Percentiles rank a stretch among this genome's conserved stretches.
These are phyloP conservation scores for Pollachius pollachius DNA, from an alignment of 2,113 vertebrate genomes.

Conservation along the genomic window DNA sequence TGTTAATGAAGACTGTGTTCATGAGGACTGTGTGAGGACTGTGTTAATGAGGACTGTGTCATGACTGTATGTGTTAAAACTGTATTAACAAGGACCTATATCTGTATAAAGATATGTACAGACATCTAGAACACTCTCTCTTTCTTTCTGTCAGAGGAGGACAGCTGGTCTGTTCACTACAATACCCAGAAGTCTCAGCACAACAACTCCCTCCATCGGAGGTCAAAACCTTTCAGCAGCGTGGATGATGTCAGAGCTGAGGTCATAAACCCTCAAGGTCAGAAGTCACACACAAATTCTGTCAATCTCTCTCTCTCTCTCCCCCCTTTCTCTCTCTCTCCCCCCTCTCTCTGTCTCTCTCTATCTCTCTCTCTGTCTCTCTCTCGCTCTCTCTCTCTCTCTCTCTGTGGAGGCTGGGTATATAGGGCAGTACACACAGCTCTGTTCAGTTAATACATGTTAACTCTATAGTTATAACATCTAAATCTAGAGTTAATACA, in stretches of 20 bases:
- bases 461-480: no score
- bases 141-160: slow-evolving; percentile 18
- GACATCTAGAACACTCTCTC: slow-evolving; percentile 1
- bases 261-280: slow-evolving; percentile 34
- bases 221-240: slow-evolving; percentile 16
- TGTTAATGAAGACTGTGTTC: no score
- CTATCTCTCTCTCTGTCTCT: no score
- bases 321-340: neutral
- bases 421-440: neutral
- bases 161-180: slow-evolving; percentile 64
- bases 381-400: neutral
- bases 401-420: neutral
- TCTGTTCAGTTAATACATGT: neutral
- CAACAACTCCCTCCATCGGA: slow-evolving; percentile 45
- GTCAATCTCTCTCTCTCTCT: neutral
- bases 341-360: no score
- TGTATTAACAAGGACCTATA: no score
- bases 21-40: no score
- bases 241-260: slow-evolving; percentile 29
- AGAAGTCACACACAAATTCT: slow-evolving; percentile 16
- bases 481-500: no score
- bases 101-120: no score
- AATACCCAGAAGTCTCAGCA: slow-evolving; percentile 61
- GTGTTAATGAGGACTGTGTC: no score
- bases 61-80: no score